Percentiles rank a stretch among this genome's conserved stretches.
phyloP scores from a whole-genome alignment of 2,888 invertebrate species.

The Drosophila multiciliata region DNA sequence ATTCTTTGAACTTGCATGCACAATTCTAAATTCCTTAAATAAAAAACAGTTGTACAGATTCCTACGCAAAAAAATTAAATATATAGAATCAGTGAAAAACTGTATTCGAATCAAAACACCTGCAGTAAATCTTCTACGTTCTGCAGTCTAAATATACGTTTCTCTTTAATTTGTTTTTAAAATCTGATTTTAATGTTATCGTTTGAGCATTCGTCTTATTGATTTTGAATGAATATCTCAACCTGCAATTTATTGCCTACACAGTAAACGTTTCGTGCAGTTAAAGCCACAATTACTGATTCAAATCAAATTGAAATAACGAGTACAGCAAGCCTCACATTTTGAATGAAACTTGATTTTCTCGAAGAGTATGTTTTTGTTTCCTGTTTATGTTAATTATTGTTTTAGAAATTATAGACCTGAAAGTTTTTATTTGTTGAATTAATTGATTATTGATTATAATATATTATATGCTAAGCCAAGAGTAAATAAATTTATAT shows the following conservation, averaged over 20 bases:
- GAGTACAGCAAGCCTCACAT: conserved; percentile 31
- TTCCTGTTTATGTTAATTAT: neutral
- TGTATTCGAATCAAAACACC: neutral
- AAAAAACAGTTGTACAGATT: neutral
- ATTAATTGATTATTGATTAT: neutral
- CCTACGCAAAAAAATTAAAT: neutral
- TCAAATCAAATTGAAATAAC: conserved; percentile 33
- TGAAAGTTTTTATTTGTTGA: neutral
- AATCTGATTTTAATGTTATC: conserved; percentile 12
- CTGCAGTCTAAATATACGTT: neutral
- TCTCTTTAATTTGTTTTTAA: neutral
- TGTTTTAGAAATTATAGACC: neutral
- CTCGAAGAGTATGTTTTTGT: neutral
- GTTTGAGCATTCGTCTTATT: conserved; percentile 11
- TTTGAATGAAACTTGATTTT: conserved; percentile 7
- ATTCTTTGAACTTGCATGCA: neutral
- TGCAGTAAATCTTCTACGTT: neutral
- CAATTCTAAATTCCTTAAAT: neutral
- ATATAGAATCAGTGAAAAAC: neutral
- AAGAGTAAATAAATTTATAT: no score
- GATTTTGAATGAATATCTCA: conserved; percentile 7
- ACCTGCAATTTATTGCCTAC: conserved; percentile 13
- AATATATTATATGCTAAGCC: neutral
- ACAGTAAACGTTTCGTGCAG: neutral
- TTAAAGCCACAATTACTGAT: conserved; percentile 31